phyloP scores from a whole-genome alignment of 2,797 vertebrate genomes.

The Monodelphis domestica region DNA sequence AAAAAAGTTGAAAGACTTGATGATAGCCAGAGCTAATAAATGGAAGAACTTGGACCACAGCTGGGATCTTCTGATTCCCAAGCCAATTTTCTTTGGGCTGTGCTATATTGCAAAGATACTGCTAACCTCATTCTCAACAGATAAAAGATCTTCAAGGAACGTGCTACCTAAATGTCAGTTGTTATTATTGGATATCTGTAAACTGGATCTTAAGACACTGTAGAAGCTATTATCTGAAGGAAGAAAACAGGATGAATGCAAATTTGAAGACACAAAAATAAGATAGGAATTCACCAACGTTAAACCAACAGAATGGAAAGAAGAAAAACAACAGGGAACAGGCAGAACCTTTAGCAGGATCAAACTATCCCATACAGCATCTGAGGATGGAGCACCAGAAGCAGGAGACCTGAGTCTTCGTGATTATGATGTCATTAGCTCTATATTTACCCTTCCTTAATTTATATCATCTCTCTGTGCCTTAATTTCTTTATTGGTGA shows the following conservation, averaged over 20 bases:
- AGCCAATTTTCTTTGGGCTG: not conserved
- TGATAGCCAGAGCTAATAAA: slow-evolving; percentile 1
- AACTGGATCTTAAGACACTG: not conserved
- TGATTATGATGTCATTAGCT: not conserved
- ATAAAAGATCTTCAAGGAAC: not conserved
- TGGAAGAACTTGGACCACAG: not conserved
- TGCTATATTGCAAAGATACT: not conserved
- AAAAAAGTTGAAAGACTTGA: slow-evolving; percentile 16
- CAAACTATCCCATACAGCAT: not conserved
- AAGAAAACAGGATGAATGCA: not conserved
- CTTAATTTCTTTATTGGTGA: not conserved
- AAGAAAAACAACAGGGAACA: not conserved
- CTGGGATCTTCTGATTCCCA: not conserved
- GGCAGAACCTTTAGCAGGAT: not conserved
- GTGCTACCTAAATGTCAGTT: not conserved
- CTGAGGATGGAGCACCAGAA: not conserved
- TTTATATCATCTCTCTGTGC: not conserved
- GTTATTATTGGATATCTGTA: not conserved
- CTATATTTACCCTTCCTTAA: not conserved
- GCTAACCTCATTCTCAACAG: not conserved
- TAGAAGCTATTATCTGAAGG: not conserved
- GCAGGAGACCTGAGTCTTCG: not conserved
- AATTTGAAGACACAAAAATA: slow-evolving; percentile 24
- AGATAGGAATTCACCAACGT: not conserved
- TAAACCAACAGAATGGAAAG: not conserved